Percentiles rank a stretch among this genome's conserved stretches.
Conservation (phyloP, 2,113 vertebrate species). For the Chitala chitala region DNA sequence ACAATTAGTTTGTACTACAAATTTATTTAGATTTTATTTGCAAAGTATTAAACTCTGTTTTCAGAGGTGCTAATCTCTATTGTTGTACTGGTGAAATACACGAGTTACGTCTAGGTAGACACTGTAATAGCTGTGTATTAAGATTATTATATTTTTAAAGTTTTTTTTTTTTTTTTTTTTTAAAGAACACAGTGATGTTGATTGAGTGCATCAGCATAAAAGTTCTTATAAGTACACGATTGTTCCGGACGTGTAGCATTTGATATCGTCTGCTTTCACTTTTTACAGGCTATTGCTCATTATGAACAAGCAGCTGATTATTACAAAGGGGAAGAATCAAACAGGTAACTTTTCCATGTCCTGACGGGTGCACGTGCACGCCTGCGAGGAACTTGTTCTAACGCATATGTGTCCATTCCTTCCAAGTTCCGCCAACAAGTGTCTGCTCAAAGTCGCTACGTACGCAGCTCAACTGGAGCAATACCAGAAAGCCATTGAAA, state of each 20-base stretch:
- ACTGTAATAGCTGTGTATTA: too few species aligned
- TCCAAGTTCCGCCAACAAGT: conserved; percentile 86
- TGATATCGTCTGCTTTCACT: background rate
- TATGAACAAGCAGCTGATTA: conserved; percentile 90
- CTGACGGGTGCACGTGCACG: too few species aligned
- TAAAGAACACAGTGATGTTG: too few species aligned
- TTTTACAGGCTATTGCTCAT: conserved; percentile 75
- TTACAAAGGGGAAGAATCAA: conserved; percentile 90
- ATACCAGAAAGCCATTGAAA: conserved; percentile 85
- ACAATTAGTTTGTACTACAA: too few species aligned
- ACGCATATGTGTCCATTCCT: background rate
- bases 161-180: background rate
- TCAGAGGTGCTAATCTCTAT: too few species aligned
- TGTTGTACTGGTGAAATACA: too few species aligned
- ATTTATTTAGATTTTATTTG: too few species aligned
- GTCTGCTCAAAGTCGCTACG: conserved; percentile 84
- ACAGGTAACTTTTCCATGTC: conserved; percentile 59
- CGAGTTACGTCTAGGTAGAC: too few species aligned
- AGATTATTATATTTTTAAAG: background rate
- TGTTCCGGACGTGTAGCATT: background rate
- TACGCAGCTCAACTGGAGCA: conserved; percentile 87
- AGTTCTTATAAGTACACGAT: too few species aligned
- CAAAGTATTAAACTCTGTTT: too few species aligned
- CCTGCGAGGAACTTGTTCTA: conserved; percentile 16
- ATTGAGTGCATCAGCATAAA: too few species aligned